These are phyloP conservation scores for Etheostoma spectabile DNA, from an alignment of 2,113 vertebrate species.

Conservation along the genomic window DNA sequence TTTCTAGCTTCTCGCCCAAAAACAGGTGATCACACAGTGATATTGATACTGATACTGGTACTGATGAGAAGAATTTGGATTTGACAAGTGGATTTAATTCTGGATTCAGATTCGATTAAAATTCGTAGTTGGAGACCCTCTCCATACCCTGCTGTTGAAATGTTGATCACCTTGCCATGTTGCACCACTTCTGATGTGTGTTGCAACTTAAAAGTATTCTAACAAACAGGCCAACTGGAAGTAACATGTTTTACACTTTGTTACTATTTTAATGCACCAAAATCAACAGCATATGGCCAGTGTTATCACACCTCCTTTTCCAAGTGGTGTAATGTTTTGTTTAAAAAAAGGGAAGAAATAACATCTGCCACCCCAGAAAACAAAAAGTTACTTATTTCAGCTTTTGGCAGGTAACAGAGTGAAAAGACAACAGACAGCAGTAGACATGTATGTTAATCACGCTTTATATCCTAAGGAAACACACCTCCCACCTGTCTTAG, in stretches of 20 bases:
- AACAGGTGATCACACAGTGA: not conserved
- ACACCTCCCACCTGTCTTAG: slow-evolving; percentile 15
- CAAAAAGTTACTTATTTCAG: not conserved
- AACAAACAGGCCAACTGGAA: slow-evolving; percentile 37
- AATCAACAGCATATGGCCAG: not conserved
- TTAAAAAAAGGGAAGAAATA: slow-evolving; percentile 8
- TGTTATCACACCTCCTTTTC: not conserved
- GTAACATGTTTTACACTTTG: slow-evolving; percentile 19
- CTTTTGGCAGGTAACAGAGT: not conserved
- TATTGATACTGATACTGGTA: too few relatives aligned
- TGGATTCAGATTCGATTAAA: not conserved
- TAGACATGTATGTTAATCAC: slow-evolving; percentile 24
- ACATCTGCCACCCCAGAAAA: not conserved
- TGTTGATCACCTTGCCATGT: slow-evolving; percentile 17
- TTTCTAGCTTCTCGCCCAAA: not conserved
- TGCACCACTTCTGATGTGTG: not conserved
- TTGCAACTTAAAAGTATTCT: slow-evolving; percentile 23
- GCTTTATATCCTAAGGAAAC: slow-evolving; percentile 13
- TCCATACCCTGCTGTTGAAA: slow-evolving; percentile 17
- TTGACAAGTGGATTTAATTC: too few relatives aligned
- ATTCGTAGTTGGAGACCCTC: not conserved
- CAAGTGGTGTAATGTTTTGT: slow-evolving; percentile 1
- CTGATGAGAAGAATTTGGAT: not conserved
- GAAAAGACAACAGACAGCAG: not conserved
- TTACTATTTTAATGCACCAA: not conserved